Base-by-base conservation (phyloP, 2,797 vertebrate genomes). In the Thripadectes ignobilis region DNA sequence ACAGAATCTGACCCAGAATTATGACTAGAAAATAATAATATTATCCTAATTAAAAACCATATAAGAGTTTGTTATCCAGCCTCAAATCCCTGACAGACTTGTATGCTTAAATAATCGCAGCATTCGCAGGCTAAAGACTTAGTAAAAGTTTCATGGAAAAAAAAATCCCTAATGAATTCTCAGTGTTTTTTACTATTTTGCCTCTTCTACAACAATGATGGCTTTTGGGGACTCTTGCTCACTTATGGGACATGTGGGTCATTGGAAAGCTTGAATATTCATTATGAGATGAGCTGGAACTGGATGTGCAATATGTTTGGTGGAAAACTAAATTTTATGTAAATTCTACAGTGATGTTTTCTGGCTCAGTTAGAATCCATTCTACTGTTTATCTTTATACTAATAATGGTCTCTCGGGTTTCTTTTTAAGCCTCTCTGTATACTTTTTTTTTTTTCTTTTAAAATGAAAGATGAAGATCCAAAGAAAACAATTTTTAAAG, bases 241-340 rank as follows among this genome's bases (percentile, higher is more conserved):
- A 92, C 85, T 95, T 96, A 92, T 93, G 92, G 85, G 93, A 95
- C 79, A 51, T 93, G 87, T 89, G 93, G 95, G 95, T 97, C 95
- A 88, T 95, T 95, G 7, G 0, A 85, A 95, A 92, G 72, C 93
- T 91, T 93, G 87, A 97, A 95, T 93, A 94, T 94, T 94, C 92
- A 89, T 94, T 89, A 88, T 62, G 85, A 96, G 95, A 97, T 96
- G 93, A 95, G 95, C 89, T 94, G 92, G 85, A 96, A 96, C 92
- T 92, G 52, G 62, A 91, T 94, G 27, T 68, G 75, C 78, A 96
- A 85, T 92, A 92, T 86, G 79, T 94, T 93, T 94, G 89, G 75
- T 95, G 91, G 87, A 92, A 89, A 95, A 96, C 88, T 91, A 96
- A 96, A 94, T 97, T 96, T 96, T 96, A 97, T 95, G 91, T 92